Base-by-base conservation (phyloP, 2,113 vertebrate genomes). In the Micronisus gabar region DNA sequence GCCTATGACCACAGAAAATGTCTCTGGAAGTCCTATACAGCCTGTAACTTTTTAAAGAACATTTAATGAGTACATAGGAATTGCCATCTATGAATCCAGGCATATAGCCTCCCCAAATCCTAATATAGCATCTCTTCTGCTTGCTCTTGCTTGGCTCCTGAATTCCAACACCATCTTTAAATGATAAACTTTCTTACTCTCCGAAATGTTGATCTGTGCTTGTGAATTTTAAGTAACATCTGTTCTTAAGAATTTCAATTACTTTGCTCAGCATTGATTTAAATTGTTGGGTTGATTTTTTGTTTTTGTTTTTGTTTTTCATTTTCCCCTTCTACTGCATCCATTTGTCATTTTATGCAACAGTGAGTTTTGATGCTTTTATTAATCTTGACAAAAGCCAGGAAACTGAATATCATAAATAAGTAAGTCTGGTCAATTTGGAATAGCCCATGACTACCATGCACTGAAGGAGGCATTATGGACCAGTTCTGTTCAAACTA, bases 191-290 rank as follows among this genome's bases (percentile, higher is more conserved):
- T 72, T 22, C 47, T 75, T 66, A 56, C 27, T 74, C 27, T 90
- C 72, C 3, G 3, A 91, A 86, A 92, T 32, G 27, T 22, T 93
- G 30, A 72, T 75, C 56, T 72, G 13, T 95, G 38, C 65, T 41
- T 78, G 43, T 86, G 76, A 93, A 88, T 89, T 96, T 93, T 65
- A 93, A 93, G 72, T 67, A 74, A 81, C 61, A 86, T 92, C 72
- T 93, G 38, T 59, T 94, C 67, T 83, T 63, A 52, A 78, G 86
- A 92, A 83, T 81, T 74, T 78, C 15, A 67, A 36, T 75, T 86
- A 56, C 63, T 93, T 88, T 78, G 13, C 45, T 86, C 29, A 59
- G 12, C 23, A 73, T 11, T 66, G 41, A 86, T 88, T 18, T 43
- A 74, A 92, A 58, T 78, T 47, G 3, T 29, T 89, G 20, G 58